Conservation (phyloP, 2,113 vertebrate species). For the Serilophus lunatus region DNA sequence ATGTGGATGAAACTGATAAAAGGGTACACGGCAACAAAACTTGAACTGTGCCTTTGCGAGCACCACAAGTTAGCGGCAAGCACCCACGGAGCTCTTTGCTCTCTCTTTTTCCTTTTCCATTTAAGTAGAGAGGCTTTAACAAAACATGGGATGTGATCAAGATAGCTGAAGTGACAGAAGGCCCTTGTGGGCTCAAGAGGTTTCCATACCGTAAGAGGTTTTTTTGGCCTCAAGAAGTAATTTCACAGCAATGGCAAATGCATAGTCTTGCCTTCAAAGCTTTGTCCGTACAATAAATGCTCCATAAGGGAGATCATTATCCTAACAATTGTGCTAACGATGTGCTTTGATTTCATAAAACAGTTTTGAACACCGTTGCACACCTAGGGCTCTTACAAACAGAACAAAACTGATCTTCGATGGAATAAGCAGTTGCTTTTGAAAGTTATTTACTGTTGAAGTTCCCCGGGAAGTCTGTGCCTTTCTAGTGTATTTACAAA, state of each 20-base stretch:
- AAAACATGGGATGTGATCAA: accelerated
- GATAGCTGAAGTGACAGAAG: neutral
- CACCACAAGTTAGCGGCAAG: neutral
- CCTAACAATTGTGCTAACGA: neutral
- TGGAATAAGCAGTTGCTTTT: neutral
- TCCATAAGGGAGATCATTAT: accelerated
- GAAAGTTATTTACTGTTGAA: neutral
- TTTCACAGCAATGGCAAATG: neutral
- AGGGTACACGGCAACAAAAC: neutral
- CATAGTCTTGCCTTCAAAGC: neutral
- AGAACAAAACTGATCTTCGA: neutral
- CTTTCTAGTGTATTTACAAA: neutral
- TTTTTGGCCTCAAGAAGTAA: neutral
- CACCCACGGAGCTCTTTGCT: neutral
- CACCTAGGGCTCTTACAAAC: neutral
- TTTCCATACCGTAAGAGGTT: neutral
- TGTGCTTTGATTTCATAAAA: neutral
- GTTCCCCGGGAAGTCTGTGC: neutral
- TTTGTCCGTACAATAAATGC: neutral
- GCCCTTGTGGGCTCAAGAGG: neutral
- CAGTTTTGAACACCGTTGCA: neutral
- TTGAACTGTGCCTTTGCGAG: accelerated
- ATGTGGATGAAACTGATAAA: accelerated
- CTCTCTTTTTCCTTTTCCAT: neutral
- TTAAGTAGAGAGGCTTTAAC: neutral